These are phyloP conservation scores for Echinometra lucunter DNA, from an alignment of 53 echinoderm and acorn worm genomes.

Conservation along the genomic window DNA sequence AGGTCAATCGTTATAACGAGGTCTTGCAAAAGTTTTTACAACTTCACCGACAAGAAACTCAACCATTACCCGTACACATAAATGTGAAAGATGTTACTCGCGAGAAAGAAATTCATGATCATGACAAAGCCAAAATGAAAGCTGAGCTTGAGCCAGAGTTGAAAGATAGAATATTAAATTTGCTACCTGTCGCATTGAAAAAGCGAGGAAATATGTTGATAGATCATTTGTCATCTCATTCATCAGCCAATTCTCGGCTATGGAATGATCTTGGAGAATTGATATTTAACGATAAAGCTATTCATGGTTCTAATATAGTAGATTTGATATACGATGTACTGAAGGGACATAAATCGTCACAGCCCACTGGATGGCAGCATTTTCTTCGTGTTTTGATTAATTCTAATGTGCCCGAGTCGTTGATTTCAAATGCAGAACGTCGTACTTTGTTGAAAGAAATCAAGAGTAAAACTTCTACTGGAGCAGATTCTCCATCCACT, in stretches of 20 bases:
- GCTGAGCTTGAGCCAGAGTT: neutral
- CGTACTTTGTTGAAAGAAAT: slow-evolving; percentile 65
- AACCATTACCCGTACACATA: slow-evolving; percentile 42
- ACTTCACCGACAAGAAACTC: neutral
- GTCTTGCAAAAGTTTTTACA: slow-evolving; percentile 72
- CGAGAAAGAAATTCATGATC: neutral
- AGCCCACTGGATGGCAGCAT: slow-evolving; percentile 74
- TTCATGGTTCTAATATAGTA: slow-evolving; percentile 69
- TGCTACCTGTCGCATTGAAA: slow-evolving; percentile 40
- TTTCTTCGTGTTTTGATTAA: slow-evolving; percentile 60
- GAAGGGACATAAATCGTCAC: slow-evolving; percentile 57
- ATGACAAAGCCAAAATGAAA: neutral
- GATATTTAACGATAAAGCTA: slow-evolving; percentile 38
- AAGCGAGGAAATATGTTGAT: slow-evolving; percentile 28
- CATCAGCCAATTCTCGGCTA: neutral
- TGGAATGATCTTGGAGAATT: slow-evolving; percentile 72
- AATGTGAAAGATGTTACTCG: neutral
- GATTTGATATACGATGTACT: slow-evolving; percentile 69
- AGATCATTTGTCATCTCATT: neutral
- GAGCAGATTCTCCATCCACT: neutral
- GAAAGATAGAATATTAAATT: slow-evolving; percentile 11
- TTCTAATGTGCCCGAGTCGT: slow-evolving; percentile 73
- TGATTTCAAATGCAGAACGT: slow-evolving; percentile 64
- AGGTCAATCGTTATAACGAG: slow-evolving; percentile 68
- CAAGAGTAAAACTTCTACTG: slow-evolving; percentile 37